Evolutionary conservation across 1,140 invertebrate species (phyloP), one percentile per base, ranked within the genome.

Genomic region (Agrypnia vestita): DNA sequence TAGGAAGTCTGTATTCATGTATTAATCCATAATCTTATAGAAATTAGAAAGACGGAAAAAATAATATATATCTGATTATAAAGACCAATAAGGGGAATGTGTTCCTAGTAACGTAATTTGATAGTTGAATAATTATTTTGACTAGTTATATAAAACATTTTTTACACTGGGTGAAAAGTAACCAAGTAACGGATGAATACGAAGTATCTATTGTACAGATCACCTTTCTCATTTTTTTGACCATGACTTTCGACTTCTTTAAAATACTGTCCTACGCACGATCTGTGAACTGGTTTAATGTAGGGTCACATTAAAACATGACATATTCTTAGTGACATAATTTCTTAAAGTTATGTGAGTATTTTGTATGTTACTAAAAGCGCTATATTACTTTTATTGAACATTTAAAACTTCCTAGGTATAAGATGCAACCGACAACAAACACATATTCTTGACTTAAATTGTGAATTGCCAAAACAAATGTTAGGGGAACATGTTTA

Each of bases 281-380:
- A 12, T 25, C 1, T 64, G 19, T 13, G 21, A 64, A 13, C 19
- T 25, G 35, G 35, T 35, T 35, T 43, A 12, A 43, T 64, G 61
- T 25, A 4, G 19, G 13, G n/a, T 64, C 19, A 43, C 35, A 43
- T 35, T 25, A 35, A 25, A n/a, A 11, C 19, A 25, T 13, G 19
- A 43, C 8, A 35, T 64, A 64, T 43, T 64, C 25, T 35, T 25
- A 64, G 8, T 25, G 13, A 64, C 35, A 12, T 64, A 25, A 64
- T 13, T 25, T 25, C 35, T 25, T n/a, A 21, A 64, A 12, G 25
- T 25, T 35, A 64, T 25, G 61, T 64, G 61, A 64, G 61, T 64
- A 64, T 64, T 64, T 8, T 25, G 19, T 64, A 64, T 64, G 35
- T 64, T 13, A 21, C 61, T 64, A 64, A 64, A 64, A 25, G 61